phyloP scores from a whole-genome alignment of 37 sponge, comb jelly and placozoan species.

The Petrosia ficiformis region DNA sequence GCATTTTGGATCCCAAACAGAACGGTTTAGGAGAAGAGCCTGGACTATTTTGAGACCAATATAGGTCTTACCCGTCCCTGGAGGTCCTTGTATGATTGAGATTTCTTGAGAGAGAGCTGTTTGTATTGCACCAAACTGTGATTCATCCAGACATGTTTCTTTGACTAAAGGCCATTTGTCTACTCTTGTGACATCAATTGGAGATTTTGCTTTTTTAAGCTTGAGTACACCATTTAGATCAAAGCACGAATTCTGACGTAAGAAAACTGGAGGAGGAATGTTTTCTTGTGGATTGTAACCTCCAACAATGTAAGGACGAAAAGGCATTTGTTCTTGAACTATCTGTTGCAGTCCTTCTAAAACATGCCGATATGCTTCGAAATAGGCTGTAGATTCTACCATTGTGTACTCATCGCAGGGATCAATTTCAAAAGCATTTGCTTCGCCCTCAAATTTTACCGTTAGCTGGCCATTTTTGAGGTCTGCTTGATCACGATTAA shows the following conservation, averaged over 20 bases:
- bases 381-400: slow-evolving; percentile 86
- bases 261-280: background rate
- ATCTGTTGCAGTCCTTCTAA: slow-evolving; percentile 54
- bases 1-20: slow-evolving; percentile 41
- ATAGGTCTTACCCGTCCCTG: slow-evolving; percentile 94
- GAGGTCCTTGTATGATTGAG: slow-evolving; percentile 93
- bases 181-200: slow-evolving; percentile 2
- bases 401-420: slow-evolving; percentile 29
- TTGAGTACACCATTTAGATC: background rate
- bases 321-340: slow-evolving; percentile 49
- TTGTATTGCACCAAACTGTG: slow-evolving; percentile 69
- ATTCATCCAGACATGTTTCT: slow-evolving; percentile 48
- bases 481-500: slow-evolving; percentile 38
- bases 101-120: slow-evolving; percentile 73
- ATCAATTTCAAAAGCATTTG: slow-evolving; percentile 37
- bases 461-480: slow-evolving; percentile 53
- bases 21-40: slow-evolving; percentile 49
- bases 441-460: slow-evolving; percentile 63
- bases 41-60: slow-evolving; percentile 82
- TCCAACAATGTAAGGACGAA: slow-evolving; percentile 59
- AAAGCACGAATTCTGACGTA: background rate
- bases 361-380: slow-evolving; percentile 86
- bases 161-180: slow-evolving; percentile 28
- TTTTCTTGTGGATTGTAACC: background rate
- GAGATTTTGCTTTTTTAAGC: background rate